These are phyloP conservation scores for Bombus waltoni DNA, from an alignment of 1,140 invertebrate genomes.

Conservation along the genomic window DNA sequence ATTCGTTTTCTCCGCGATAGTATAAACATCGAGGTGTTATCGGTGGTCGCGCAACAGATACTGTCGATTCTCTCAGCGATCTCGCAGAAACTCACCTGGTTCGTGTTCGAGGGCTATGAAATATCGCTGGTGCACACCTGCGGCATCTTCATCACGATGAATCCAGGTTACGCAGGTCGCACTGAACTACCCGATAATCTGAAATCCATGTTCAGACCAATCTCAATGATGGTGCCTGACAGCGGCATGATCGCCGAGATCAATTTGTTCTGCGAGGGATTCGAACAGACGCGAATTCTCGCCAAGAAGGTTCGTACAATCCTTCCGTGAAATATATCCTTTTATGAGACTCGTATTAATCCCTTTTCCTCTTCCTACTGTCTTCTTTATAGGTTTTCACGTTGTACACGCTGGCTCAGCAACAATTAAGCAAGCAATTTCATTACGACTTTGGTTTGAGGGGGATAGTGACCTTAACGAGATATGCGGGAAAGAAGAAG, in stretches of 20 bases:
- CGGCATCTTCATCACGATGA: conserved; percentile 96
- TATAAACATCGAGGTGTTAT: conserved; percentile 95
- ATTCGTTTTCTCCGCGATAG: conserved; percentile 73
- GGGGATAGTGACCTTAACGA: conserved; percentile 91
- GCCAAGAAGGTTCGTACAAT: conserved; percentile 87
- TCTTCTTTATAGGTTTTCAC: conserved; percentile 85
- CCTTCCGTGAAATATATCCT: too few species aligned
- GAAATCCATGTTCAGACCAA: conserved; percentile 96
- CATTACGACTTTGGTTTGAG: conserved; percentile 95
- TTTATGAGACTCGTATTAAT: too few species aligned
- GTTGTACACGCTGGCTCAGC: conserved; percentile 87
- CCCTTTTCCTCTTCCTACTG: too few species aligned
- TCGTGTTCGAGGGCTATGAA: conserved; percentile 91
- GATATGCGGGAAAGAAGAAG: conserved; percentile 92
- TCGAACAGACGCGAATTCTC: conserved; percentile 89
- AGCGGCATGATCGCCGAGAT: conserved; percentile 95
- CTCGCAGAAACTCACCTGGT: conserved; percentile 85
- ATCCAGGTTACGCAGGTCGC: conserved; percentile 94
- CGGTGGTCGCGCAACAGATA: conserved; percentile 93
- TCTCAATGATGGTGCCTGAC: conserved; percentile 97
- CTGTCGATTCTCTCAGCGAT: conserved; percentile 89
- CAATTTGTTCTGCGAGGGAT: conserved; percentile 93
- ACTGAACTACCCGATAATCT: conserved; percentile 96
- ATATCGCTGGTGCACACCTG: conserved; percentile 89
- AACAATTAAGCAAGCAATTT: conserved; percentile 90